Evolutionary conservation across 2,113 vertebrate genomes (phyloP), one percentile per base, ranked within the genome.

Genomic region (Brienomyrus brachyistius): DNA sequence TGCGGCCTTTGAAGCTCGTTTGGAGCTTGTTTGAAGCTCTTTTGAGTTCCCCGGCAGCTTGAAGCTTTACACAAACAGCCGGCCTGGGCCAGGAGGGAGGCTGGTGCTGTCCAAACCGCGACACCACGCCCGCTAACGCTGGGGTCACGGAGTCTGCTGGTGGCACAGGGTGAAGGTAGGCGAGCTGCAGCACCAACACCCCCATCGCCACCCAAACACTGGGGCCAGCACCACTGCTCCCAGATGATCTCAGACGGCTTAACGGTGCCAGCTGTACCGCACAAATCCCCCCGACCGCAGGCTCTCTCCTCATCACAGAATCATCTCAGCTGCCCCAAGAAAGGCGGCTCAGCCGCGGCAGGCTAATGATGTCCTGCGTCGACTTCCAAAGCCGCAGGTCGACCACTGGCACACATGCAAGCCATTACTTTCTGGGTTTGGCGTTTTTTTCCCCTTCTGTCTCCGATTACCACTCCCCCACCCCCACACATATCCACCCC

Each of bases 361-460:
- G 92, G 82, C 93, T 91, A 94, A 92, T 90, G 92, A 94, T 94
- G 88, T 89, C 89, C 90, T 90, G 91, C 23, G 87, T 91, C 91
- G 87, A 90, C 88, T 92, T 92, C 93, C 93, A 95, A 94, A 91
- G 90, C 94, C 93, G 66, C 80, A 90, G 50, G 66, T 83, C 80
- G 86, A 92, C 93, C 91, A 92, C 92, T 90, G 92, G 91, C 93
- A 93, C 95, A 96, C 96, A 87, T 96, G 95, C 94, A 94, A 96
- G 88, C 91, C 92, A 96, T 96, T 91, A 94, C 89, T 91, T 94
- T 31, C 83, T 89, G 83, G 90, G 89, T 80, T 91, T 92, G 91
- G 90, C 87, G 56, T 86, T n/a, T 31, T 52, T 91, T 84, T 40
- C 31, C 31, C 50, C 45, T n/a, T 5, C 54, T 52, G 23, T 23